Evolutionary conservation across 2,797 vertebrate species (phyloP).

Genomic region (Xiphophorus birchmanni): DNA sequence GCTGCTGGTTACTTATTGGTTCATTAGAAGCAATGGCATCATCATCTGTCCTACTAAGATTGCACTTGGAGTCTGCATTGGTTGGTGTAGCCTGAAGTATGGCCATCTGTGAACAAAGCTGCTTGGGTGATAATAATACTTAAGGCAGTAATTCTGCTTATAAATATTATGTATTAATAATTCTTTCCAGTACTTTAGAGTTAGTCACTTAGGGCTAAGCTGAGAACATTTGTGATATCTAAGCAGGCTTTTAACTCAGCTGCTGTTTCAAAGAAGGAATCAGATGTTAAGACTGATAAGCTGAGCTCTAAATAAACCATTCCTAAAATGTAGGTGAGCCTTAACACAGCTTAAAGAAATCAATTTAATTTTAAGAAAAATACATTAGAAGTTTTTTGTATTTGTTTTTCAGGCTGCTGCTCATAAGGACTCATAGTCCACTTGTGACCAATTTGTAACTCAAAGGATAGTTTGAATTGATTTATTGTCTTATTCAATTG

Average conservation of each 20-base stretch:
- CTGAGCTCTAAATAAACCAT: neutral
- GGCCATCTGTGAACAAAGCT: constrained; percentile 17
- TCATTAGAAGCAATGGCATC: constrained; percentile 34
- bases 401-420: neutral
- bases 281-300: neutral
- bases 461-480: neutral
- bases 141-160: constrained; percentile 1
- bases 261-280: constrained; percentile 1
- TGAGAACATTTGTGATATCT: neutral
- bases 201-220: neutral
- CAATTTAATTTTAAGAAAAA: constrained; percentile 11
- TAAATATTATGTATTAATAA: neutral
- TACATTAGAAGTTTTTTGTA: neutral
- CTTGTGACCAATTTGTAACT: neutral
- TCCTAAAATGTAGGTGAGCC: neutral
- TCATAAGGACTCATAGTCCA: neutral
- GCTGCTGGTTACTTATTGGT: constrained; percentile 45
- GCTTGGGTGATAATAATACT: neutral
- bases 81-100: constrained; percentile 16
- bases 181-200: neutral
- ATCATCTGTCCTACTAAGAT: constrained; percentile 25
- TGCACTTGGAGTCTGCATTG: constrained; percentile 23
- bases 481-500: neutral
- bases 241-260: neutral
- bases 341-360: constrained; percentile 7